phyloP scores from a whole-genome alignment of 92 coral and sea anemone species.

The Pocillopora meandrina region DNA sequence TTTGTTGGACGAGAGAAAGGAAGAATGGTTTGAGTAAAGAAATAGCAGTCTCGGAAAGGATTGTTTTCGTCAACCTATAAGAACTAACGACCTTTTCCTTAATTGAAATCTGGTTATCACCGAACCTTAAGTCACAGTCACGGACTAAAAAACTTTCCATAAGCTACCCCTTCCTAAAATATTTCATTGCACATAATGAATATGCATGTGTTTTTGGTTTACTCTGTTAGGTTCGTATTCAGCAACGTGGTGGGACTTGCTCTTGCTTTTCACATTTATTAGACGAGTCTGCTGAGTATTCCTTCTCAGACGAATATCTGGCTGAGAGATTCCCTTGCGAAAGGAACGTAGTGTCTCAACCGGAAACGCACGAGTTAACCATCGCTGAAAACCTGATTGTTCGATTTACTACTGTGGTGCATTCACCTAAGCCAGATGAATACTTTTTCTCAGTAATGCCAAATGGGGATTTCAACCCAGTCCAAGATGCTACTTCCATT shows the following conservation, averaged over 20 bases:
- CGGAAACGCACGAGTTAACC: slow-evolving; percentile 39
- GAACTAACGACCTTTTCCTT: no score
- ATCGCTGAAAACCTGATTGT: slow-evolving; percentile 7
- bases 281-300: not conserved
- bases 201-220: no score
- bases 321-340: not conserved
- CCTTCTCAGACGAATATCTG: not conserved
- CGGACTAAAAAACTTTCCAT: no score
- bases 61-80: no score
- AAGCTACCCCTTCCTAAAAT: no score
- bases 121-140: no score
- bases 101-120: no score
- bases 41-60: no score
- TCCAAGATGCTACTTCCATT: slow-evolving; percentile 38
- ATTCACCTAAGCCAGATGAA: slow-evolving; percentile 6
- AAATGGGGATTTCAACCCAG: slow-evolving; percentile 17
- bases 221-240: not conserved
- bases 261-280: slow-evolving; percentile 19
- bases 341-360: slow-evolving; percentile 4
- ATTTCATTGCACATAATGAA: no score
- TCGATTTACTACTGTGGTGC: slow-evolving; percentile 43
- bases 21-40: no score
- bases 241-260: slow-evolving; percentile 2
- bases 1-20: no score
- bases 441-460: slow-evolving; percentile 53